A percentile compares a stretch with the other conserved stretches of the same genome.
Evolutionary conservation across 2,888 invertebrate species (phyloP).

Genomic region (Lycophotia porphyrea): DNA sequence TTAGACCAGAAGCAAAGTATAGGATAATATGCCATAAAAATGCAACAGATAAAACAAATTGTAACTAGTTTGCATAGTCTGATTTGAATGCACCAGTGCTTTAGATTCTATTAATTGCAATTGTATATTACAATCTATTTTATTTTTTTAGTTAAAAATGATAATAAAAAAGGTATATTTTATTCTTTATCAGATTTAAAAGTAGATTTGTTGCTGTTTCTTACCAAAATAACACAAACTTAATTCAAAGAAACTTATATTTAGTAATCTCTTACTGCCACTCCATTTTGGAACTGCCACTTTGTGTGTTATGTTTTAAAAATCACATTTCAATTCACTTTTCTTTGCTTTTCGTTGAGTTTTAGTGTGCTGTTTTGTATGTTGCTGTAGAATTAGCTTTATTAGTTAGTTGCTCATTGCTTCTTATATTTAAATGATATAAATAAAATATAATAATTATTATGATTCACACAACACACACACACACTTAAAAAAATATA

Average conservation of each 20-base stretch:
- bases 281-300: neutral
- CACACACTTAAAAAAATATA: constrained; percentile 7
- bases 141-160: constrained; percentile 20
- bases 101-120: constrained; percentile 13
- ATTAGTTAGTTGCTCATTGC: constrained; percentile 3
- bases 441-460: neutral
- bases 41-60: neutral
- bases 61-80: constrained; percentile 10
- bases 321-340: neutral
- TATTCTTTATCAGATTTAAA: neutral
- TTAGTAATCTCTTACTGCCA: neutral
- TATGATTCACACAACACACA: constrained; percentile 13
- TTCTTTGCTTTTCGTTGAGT: neutral
- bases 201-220: constrained; percentile 4
- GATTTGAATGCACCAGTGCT: neutral
- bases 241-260: neutral
- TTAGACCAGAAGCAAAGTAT: neutral
- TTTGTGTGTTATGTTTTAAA: neutral
- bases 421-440: constrained; percentile 4
- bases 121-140: constrained; percentile 1
- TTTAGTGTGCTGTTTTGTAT: constrained; percentile 6
- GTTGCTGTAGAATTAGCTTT: constrained; percentile 6
- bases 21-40: neutral
- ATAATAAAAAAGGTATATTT: constrained; percentile 7
- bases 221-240: neutral